Conservation (phyloP, 2,888 invertebrate genomes). For the Stenchaetothrips biformis region DNA sequence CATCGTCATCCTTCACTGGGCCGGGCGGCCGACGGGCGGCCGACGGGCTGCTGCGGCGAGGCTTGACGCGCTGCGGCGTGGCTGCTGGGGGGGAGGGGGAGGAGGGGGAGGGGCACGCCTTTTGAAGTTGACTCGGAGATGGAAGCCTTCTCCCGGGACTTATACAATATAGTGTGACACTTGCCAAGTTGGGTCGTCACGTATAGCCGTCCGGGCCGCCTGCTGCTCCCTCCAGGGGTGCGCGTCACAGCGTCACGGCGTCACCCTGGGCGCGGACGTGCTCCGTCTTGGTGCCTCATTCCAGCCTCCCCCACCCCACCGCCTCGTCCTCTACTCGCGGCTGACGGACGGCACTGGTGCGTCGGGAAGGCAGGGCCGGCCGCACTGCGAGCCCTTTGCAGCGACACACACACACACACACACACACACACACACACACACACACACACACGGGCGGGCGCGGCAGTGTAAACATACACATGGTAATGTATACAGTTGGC, state of each 20-base stretch:
- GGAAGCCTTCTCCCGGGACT: conserved; percentile 16
- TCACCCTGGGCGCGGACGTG: background rate
- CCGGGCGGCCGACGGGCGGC: background rate
- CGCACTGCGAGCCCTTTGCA: no score
- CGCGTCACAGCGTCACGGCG: background rate
- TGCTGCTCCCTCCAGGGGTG: background rate
- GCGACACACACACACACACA: no score
- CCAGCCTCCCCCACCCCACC: background rate
- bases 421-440: no score
- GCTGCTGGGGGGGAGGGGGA: background rate
- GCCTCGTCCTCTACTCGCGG: background rate
- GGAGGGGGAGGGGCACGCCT: background rate
- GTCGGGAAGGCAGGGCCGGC: no score
- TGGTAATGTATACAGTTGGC: no score
- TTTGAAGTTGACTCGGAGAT: background rate
- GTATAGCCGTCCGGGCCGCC: background rate
- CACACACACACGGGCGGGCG: no score
- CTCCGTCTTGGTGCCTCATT: background rate
- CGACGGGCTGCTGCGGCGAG: background rate
- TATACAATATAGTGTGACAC: conserved; percentile 12
- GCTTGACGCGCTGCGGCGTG: background rate
- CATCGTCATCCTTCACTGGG: background rate
- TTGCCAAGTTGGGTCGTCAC: conserved; percentile 18
- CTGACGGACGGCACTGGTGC: background rate
- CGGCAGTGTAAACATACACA: no score